phyloP scores from a whole-genome alignment of 2,797 vertebrate genomes.

The Eutrigla gurnardus region DNA sequence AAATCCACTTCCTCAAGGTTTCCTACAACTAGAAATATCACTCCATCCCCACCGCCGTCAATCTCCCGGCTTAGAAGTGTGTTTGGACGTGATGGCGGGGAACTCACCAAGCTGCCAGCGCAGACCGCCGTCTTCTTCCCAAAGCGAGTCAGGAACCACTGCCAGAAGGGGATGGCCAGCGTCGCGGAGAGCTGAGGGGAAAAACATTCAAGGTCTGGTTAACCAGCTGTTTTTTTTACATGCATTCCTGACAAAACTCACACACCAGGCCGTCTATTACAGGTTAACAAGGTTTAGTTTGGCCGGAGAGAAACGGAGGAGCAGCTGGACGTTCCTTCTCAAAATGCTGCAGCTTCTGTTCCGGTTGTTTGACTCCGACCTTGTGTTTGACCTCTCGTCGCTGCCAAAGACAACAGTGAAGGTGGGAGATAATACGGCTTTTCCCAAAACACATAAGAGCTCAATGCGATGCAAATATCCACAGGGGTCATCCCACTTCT shows the following conservation, averaged over 20 bases:
- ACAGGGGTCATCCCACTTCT: conserved; percentile 19
- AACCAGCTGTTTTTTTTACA: conserved; percentile 25
- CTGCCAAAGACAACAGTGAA: conserved; percentile 46
- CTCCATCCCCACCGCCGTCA: conserved; percentile 5
- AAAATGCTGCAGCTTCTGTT: conserved; percentile 11
- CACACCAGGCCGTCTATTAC: neutral
- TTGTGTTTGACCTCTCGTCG: conserved; percentile 7
- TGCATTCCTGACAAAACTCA: neutral
- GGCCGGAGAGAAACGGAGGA: too few relatives aligned
- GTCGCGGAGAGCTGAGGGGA: conserved; percentile 89
- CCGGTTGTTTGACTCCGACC: neutral
- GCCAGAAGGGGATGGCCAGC: conserved; percentile 95
- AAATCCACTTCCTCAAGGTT: neutral
- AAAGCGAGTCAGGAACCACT: conserved; percentile 96
- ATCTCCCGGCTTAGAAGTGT: conserved; percentile 13
- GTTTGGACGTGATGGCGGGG: neutral
- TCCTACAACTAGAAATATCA: neutral
- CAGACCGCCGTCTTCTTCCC: conserved; percentile 96
- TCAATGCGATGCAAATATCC: conserved; percentile 16
- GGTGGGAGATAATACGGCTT: conserved; percentile 24
- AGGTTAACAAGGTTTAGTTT: neutral
- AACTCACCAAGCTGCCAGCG: conserved; percentile 91
- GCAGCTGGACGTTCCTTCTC: conserved; percentile 4
- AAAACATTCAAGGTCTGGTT: conserved; percentile 21
- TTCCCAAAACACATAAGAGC: conserved; percentile 62